phyloP scores from a whole-genome alignment of 2,888 invertebrate genomes.

The Dryococelus australis region DNA sequence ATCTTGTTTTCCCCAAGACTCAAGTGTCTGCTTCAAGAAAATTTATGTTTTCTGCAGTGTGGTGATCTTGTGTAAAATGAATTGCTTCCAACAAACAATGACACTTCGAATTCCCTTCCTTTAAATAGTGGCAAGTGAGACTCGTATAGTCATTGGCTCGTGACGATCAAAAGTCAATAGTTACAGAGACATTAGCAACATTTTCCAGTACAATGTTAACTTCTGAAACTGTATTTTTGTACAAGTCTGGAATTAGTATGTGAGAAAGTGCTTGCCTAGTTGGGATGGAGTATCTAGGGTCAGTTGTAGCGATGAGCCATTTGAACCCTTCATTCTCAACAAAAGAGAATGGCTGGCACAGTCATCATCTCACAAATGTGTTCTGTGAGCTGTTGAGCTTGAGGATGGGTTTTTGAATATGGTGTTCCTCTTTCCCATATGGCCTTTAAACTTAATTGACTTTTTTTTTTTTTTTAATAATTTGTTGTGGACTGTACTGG shows the following conservation, averaged over 20 bases:
- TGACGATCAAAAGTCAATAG: background rate
- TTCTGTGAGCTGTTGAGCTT: background rate
- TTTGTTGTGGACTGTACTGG: background rate
- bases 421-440: too few relatives aligned
- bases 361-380: background rate
- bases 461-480: background rate
- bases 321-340: too few relatives aligned
- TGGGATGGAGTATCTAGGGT: background rate
- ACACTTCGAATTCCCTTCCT: background rate
- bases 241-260: background rate
- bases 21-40: too few relatives aligned
- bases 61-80: background rate
- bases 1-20: too few relatives aligned
- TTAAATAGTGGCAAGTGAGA: background rate
- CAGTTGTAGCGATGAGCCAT: background rate
- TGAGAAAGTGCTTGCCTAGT: background rate
- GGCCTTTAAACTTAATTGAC: background rate
- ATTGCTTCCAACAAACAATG: background rate
- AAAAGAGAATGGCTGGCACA: background rate
- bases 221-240: too few relatives aligned
- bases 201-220: too few relatives aligned
- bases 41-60: background rate
- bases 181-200: background rate
- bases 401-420: background rate
- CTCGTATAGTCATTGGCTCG: background rate